phyloP scores from a whole-genome alignment of 2,113 vertebrate species.

The Xenopus laevis region DNA sequence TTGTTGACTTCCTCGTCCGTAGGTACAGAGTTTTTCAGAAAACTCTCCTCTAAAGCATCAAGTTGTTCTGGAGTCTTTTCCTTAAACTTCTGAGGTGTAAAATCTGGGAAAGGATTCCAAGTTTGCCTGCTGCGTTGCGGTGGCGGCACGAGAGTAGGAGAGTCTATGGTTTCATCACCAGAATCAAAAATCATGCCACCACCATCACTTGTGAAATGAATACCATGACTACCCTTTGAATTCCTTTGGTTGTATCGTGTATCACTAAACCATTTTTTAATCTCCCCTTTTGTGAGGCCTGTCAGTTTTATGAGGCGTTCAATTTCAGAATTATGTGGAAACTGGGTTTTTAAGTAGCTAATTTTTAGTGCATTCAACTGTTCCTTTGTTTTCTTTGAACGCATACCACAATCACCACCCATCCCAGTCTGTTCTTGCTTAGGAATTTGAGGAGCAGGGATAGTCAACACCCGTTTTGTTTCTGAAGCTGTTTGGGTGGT shows the following conservation, averaged over 20 bases:
- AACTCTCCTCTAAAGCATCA: constrained; percentile 85
- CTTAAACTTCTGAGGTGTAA: constrained; percentile 89
- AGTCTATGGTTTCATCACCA: constrained; percentile 85
- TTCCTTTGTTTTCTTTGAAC: constrained; percentile 97
- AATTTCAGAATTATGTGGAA: constrained; percentile 90
- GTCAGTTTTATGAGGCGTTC: constrained; percentile 89
- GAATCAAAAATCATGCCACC: constrained; percentile 88
- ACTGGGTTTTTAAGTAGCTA: constrained; percentile 94
- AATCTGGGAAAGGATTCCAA: constrained; percentile 84
- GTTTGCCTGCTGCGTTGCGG: constrained; percentile 72
- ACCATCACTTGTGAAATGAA: constrained; percentile 67
- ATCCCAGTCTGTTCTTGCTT: constrained; percentile 78
- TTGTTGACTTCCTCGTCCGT: constrained; percentile 87
- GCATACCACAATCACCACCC: constrained; percentile 74
- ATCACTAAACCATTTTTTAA: constrained; percentile 99
- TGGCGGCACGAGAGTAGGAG: constrained; percentile 59
- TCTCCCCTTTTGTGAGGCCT: constrained; percentile 92
- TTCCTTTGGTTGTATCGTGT: constrained; percentile 97
- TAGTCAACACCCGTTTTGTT: constrained; percentile 79
- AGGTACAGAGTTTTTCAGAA: constrained; percentile 74
- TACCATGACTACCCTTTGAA: constrained; percentile 90
- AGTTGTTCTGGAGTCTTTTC: constrained; percentile 92
- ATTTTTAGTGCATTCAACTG: constrained; percentile 90
- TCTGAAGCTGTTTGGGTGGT: constrained; percentile 71
- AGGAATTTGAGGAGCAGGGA: constrained; percentile 74